These are phyloP conservation scores for Cebidichthys violaceus DNA, from an alignment of 2,113 vertebrate genomes.

Conservation along the genomic window DNA sequence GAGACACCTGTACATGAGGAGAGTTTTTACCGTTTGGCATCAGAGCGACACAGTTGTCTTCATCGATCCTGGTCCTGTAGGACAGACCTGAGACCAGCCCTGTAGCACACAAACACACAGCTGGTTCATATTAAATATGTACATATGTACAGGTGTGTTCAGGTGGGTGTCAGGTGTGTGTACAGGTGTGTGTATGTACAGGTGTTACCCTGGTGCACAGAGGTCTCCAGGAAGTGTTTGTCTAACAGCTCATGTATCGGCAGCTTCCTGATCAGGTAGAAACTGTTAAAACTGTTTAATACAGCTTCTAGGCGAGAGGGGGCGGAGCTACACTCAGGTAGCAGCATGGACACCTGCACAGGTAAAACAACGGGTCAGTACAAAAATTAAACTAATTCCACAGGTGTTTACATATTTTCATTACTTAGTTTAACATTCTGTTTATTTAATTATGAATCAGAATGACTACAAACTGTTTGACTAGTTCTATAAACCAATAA, in stretches of 20 bases:
- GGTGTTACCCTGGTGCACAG: slow-evolving; percentile 86
- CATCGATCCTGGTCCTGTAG: slow-evolving; percentile 89
- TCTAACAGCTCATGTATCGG: slow-evolving; percentile 84
- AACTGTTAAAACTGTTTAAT: slow-evolving; percentile 82
- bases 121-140: no score
- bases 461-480: no score
- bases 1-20: background rate
- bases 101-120: slow-evolving; percentile 59
- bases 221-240: slow-evolving; percentile 83
- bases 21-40: slow-evolving; percentile 87
- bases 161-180: background rate
- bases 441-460: no score
- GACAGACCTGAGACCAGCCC: slow-evolving; percentile 88
- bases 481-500: no score
- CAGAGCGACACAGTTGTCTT: slow-evolving; percentile 89
- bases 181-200: background rate
- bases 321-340: slow-evolving; percentile 88
- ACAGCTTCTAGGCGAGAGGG: slow-evolving; percentile 83
- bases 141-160: no score
- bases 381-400: background rate
- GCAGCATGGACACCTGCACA: slow-evolving; percentile 89
- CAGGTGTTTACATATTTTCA: background rate
- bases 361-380: background rate
- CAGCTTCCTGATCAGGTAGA: slow-evolving; percentile 88
- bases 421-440: no score